Percentiles rank a stretch among this genome's conserved stretches.
These are phyloP conservation scores for Pungitius pungitius DNA, from an alignment of 2,113 vertebrate genomes.

Conservation along the genomic window DNA sequence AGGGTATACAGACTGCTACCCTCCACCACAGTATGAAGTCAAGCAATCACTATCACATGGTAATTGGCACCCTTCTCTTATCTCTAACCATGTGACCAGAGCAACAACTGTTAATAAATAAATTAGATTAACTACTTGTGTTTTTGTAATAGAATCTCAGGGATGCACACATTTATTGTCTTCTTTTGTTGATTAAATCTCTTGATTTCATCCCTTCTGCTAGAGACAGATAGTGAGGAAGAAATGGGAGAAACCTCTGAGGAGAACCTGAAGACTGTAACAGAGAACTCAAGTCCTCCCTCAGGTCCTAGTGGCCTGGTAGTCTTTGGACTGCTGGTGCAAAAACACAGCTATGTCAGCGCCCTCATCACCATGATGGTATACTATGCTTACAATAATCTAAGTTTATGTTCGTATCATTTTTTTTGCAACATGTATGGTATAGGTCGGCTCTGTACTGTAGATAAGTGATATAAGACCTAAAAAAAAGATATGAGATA, in stretches of 20 bases:
- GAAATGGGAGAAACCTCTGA: slow-evolving; percentile 45
- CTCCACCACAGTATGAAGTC: slow-evolving; percentile 59
- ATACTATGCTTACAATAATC: not conserved
- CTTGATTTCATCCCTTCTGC: not conserved
- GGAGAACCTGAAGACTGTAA: slow-evolving; percentile 24
- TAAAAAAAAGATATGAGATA: not conserved
- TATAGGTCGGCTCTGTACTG: not conserved
- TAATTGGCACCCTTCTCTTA: slow-evolving; percentile 34
- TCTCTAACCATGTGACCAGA: not conserved
- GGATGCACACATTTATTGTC: not conserved
- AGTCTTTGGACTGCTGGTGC: slow-evolving; percentile 76
- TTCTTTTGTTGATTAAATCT: not conserved
- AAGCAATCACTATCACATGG: slow-evolving; percentile 55
- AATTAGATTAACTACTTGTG: not conserved
- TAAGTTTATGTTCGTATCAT: not conserved
- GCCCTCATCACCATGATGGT: slow-evolving; percentile 87
- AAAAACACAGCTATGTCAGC: slow-evolving; percentile 85
- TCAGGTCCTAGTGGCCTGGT: slow-evolving; percentile 67
- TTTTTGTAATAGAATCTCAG: not conserved
- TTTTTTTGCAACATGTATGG: not conserved
- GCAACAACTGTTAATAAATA: not conserved
- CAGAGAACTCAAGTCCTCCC: slow-evolving; percentile 38
- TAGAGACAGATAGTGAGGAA: slow-evolving; percentile 42
- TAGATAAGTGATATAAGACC: not conserved
- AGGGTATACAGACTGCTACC: slow-evolving; percentile 65